Base-by-base conservation (phyloP, 1,140 invertebrate genomes). In the Atta cephalotes region DNA sequence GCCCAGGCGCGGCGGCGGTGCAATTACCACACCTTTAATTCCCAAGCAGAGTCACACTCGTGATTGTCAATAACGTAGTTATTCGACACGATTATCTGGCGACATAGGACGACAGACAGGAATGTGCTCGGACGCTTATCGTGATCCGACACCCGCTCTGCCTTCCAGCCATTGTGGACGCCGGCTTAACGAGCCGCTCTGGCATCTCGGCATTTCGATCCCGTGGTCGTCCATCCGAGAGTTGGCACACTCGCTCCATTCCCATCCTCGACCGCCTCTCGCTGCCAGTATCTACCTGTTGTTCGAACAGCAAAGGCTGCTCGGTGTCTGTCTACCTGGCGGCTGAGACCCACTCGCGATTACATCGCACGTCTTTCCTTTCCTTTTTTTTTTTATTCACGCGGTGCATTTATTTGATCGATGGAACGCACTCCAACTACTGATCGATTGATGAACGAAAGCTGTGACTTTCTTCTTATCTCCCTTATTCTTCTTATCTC, bases 231-330 rank as follows among this genome's bases (percentile, higher is more conserved):
- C 77, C 71, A 86, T 91, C 78, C 81, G 82, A 89, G 87, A 70
- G 66, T 9, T 81, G 65, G 90, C 90, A 82, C 84, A 87, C 89
- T 91, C 89, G 89, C 85, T 91, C 89, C 87, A 78, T 89, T 88
- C 91, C 86, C 88, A 89, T 91, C 90, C 87, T 89, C 88, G 87
- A 7, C 77, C 80, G 28, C 87, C 87, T 88, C 89, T 87, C 85
- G 78, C 70, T 81, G 39, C 39, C 89, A 93, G 92, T 93, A 58
- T 93, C 92, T 94, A 94, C 93, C 93, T 94, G 93, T 94, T 94
- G 93, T 93, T 93, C 92, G 89, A 88, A 53, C 78, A 53, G 86
- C 87, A 88, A 92, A 89, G 89, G 85, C 88, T 88, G 66, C 58
- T 56, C 49, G 79, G 62, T 25, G 68, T 53, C 60, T 18, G 31